These are phyloP conservation scores for Alexandromys fortis DNA, from an alignment of 2,113 vertebrate genomes.

Conservation along the genomic window DNA sequence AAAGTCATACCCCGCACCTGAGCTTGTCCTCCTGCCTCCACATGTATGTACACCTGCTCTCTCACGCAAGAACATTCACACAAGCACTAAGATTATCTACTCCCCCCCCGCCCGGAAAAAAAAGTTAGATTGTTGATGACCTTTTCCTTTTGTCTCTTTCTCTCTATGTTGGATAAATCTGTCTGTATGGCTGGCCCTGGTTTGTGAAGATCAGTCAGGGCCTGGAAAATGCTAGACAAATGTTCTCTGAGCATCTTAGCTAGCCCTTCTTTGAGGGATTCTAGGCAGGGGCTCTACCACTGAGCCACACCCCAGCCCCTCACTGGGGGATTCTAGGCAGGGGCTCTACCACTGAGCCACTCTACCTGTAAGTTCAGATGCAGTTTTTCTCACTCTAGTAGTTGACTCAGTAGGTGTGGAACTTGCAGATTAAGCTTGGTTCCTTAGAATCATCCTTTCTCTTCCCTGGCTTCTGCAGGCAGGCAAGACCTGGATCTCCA, in stretches of 20 bases:
- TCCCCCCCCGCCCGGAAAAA: not conserved
- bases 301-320: not conserved
- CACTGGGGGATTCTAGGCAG: not conserved
- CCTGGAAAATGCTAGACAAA: not conserved
- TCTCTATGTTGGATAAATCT: not conserved
- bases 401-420: not conserved
- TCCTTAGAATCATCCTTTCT: not conserved
- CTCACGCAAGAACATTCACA: not conserved
- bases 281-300: not conserved
- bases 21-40: not conserved
- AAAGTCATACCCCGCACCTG: not conserved
- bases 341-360: not conserved
- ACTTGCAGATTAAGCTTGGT: not conserved
- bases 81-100: not conserved
- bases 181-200: not conserved
- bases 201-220: not conserved
- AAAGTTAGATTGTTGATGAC: not conserved
- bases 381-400: not conserved
- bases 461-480: not conserved
- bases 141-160: not conserved
- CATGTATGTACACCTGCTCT: not conserved
- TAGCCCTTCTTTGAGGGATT: not conserved
- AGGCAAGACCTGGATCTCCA: not conserved
- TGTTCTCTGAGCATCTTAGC: not conserved
- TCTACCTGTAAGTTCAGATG: not conserved